phyloP scores from a whole-genome alignment of 2,888 invertebrate species.

The Podabrus alpinus region DNA sequence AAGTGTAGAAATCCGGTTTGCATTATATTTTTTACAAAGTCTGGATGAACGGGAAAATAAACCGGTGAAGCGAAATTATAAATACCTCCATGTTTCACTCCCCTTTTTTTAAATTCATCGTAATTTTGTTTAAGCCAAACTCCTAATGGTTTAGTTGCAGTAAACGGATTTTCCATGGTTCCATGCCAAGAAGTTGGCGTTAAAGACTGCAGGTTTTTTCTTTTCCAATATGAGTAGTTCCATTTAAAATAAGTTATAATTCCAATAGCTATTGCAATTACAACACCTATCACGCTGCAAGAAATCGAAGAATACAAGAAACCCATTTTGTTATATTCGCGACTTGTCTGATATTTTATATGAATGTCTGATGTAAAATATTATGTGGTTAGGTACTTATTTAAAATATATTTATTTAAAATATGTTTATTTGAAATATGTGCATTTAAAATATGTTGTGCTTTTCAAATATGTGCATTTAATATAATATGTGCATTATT shows the following conservation, averaged over 20 bases:
- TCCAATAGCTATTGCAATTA: background rate
- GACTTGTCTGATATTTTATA: slow-evolving; percentile 45
- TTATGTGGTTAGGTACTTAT: too few species aligned
- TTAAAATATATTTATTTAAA: too few species aligned
- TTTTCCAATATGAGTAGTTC: slow-evolving; percentile 21
- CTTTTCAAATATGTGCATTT: too few species aligned
- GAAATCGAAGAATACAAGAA: background rate
- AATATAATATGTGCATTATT: too few species aligned
- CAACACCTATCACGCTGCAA: background rate
- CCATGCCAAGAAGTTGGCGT: slow-evolving; percentile 14
- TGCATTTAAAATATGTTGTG: too few species aligned
- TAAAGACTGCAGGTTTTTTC: slow-evolving; percentile 7
- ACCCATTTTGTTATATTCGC: slow-evolving; percentile 10
- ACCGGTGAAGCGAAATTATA: background rate
- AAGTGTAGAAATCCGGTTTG: background rate
- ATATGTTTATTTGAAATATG: too few species aligned
- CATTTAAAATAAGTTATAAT: slow-evolving; percentile 13
- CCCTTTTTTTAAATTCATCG: slow-evolving; percentile 6
- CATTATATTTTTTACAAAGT: background rate
- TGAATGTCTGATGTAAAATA: too few species aligned
- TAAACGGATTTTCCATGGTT: slow-evolving; percentile 11
- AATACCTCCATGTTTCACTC: background rate
- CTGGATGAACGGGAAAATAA: background rate
- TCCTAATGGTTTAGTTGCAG: background rate
- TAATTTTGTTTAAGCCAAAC: slow-evolving; percentile 2